phyloP scores from a whole-genome alignment of 2,797 vertebrate species.

The Tachyglossus aculeatus region DNA sequence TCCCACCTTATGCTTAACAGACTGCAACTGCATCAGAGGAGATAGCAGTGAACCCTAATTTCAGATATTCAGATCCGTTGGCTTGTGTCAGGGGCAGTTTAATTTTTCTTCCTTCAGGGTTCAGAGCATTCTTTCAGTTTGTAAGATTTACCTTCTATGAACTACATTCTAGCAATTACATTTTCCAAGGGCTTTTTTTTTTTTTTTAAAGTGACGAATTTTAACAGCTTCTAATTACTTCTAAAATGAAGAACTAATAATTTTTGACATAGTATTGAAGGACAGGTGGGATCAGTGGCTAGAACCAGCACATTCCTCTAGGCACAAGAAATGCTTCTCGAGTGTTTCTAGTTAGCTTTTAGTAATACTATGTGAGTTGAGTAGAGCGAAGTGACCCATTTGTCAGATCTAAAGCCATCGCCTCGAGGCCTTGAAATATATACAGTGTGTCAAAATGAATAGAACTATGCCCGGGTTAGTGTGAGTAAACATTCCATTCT shows the following conservation, averaged over 20 bases:
- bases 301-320: not conserved
- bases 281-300: not conserved
- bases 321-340: not conserved
- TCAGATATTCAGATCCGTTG: not conserved
- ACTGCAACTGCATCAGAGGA: not conserved
- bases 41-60: not conserved
- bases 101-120: not conserved
- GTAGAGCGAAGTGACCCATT: not conserved
- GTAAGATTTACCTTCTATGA: not conserved
- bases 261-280: too few relatives aligned
- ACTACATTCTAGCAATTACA: not conserved
- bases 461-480: not conserved
- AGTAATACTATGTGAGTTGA: not conserved
- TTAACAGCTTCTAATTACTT: too few relatives aligned
- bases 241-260: too few relatives aligned
- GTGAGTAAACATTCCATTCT: not conserved
- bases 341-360: not conserved
- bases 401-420: not conserved
- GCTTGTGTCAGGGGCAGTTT: not conserved
- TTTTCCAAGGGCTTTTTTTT: not conserved
- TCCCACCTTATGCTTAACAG: too few relatives aligned
- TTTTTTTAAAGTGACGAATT: not conserved
- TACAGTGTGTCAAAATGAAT: not conserved
- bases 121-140: not conserved
- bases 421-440: not conserved